Conservation (phyloP, 2,888 invertebrate species). For the Oligia latruncula region DNA sequence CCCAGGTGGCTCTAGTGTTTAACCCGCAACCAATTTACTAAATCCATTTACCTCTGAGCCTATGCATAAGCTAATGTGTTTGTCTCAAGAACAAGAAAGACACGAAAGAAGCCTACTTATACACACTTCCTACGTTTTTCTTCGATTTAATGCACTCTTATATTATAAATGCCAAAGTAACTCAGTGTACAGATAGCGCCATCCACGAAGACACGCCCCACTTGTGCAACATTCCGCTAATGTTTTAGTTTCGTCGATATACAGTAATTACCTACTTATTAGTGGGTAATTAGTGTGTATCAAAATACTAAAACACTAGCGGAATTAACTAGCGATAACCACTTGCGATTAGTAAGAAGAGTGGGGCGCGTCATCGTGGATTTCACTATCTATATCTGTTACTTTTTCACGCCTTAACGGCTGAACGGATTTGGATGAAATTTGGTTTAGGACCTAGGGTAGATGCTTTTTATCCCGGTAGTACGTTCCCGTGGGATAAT, state of each 20-base stretch:
- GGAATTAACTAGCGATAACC: too few species aligned
- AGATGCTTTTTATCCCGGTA: background rate
- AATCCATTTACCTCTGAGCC: background rate
- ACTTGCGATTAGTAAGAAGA: too few species aligned
- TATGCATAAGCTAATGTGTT: background rate
- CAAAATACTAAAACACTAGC: too few species aligned
- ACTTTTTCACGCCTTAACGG: background rate
- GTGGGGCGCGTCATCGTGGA: too few species aligned
- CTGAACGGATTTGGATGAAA: background rate
- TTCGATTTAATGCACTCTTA: background rate
- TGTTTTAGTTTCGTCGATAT: too few species aligned
- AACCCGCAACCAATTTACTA: background rate
- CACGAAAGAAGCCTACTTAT: background rate
- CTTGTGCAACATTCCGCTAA: too few species aligned
- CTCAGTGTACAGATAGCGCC: background rate
- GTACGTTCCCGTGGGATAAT: background rate
- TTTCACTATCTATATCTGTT: too few species aligned
- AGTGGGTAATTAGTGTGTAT: too few species aligned
- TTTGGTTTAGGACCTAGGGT: background rate
- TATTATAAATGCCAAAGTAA: background rate
- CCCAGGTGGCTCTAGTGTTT: too few species aligned
- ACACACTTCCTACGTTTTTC: background rate
- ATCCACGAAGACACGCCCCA: too few species aligned
- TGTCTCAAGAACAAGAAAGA: background rate
- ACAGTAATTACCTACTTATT: too few species aligned